Evolutionary conservation across 2,888 invertebrate genomes (phyloP), one percentile per base, ranked within the genome.

Genomic region (Crioceris asparagi): DNA sequence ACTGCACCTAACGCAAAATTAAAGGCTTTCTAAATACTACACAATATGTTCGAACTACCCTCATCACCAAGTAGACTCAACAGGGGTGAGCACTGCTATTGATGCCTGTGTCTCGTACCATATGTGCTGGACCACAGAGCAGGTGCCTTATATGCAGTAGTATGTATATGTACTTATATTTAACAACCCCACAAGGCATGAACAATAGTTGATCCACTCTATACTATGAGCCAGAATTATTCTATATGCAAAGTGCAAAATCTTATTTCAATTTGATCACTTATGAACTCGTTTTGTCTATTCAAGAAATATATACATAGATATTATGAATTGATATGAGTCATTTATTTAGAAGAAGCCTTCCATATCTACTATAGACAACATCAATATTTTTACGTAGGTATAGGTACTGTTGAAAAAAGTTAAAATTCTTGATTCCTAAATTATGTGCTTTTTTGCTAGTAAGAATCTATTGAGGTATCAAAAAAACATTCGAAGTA

Each of bases 41-140:
- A 53, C 59, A 60, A 60, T 61, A 60, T 59, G 60, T 47, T 55
- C 50, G 30, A 21, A 36, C 45, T 43, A 40, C 41, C 33, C 31
- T 30, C 26, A 34, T 33, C 27, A 32, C 27, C 31, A 14, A 36
- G n/a, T n/a, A n/a, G n/a, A n/a, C 38, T 30, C 41, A 27, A 41
- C 36, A 17, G 48, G 50, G 52, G 50, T 44, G 38, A 34, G 41
- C n/a, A n/a, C n/a, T n/a, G n/a, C 47, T 36, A 55, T 53, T 51
- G 54, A 52, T 49, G 48, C 51, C 50, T 38, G 21, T 38, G 49
- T 42, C 46, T 40, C 23, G 40, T 46, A 52, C 55, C 55, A 55
- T 55, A 55, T 55, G 55, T 47, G 50, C 47, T 38, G 45, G 38
- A 52, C 55, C 54, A 47, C 53, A 52, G 44, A 45, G 52, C 54